Conservation (phyloP, 92 coral and sea anemone genomes). For the Virgularia gustaviana region DNA sequence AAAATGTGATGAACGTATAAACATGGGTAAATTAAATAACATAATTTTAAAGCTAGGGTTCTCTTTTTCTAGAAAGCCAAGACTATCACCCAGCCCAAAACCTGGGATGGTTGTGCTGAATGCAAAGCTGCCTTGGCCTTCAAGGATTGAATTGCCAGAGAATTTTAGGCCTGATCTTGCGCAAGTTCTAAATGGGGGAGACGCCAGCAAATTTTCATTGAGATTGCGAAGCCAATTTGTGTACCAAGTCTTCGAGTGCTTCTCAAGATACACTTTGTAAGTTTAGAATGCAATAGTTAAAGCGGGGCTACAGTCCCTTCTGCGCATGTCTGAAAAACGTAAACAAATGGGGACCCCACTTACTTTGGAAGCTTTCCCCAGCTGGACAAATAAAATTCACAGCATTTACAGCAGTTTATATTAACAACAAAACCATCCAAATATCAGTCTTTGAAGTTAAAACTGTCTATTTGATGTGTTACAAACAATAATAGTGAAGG, state of each 20-base stretch:
- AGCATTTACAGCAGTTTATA: too few relatives aligned
- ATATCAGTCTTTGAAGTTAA: too few relatives aligned
- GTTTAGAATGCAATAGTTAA: conserved; percentile 7
- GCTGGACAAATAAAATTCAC: not conserved
- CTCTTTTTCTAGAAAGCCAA: not conserved
- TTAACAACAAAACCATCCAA: too few relatives aligned
- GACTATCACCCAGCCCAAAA: not conserved
- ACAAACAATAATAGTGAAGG: too few relatives aligned
- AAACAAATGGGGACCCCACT: too few relatives aligned
- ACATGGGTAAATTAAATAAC: too few relatives aligned
- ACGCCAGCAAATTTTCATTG: conserved; percentile 19
- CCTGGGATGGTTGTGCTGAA: conserved; percentile 27
- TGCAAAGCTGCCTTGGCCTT: conserved; percentile 58
- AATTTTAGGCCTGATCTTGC: conserved; percentile 35
- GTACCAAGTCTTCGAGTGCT: conserved; percentile 35
- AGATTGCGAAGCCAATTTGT: conserved; percentile 43
- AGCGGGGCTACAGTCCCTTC: too few relatives aligned
- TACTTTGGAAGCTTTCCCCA: not conserved
- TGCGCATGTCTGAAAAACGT: too few relatives aligned
- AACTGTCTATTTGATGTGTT: too few relatives aligned
- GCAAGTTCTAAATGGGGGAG: conserved; percentile 12
- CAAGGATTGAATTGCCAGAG: conserved; percentile 39
- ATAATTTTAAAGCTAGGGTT: too few relatives aligned
- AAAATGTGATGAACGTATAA: too few relatives aligned
- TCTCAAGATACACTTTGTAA: conserved; percentile 55